These are phyloP conservation scores for Hoplodrina blanda DNA, from an alignment of 2,888 invertebrate genomes.

Conservation along the genomic window DNA sequence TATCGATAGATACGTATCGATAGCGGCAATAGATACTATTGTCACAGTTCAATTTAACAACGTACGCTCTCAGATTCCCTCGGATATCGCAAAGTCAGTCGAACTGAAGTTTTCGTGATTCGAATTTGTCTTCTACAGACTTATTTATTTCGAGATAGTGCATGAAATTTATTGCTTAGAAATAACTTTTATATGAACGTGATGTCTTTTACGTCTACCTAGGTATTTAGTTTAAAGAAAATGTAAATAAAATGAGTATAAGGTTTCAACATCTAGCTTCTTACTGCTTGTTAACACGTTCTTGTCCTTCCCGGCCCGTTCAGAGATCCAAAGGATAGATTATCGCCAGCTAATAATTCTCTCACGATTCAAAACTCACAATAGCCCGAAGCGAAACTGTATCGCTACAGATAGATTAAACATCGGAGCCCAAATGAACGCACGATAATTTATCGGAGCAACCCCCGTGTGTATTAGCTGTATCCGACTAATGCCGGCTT, in stretches of 20 bases:
- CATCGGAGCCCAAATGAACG: constrained; percentile 90
- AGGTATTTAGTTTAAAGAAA: constrained; percentile 19
- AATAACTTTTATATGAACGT: constrained; percentile 33
- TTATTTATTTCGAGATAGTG: constrained; percentile 50
- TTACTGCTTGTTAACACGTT: constrained; percentile 51
- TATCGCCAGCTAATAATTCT: constrained; percentile 64
- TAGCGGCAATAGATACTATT: constrained; percentile 68
- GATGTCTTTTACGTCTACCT: constrained; percentile 25
- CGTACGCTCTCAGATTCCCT: constrained; percentile 65
- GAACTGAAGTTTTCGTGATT: constrained; percentile 60
- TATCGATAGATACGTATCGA: constrained; percentile 70
- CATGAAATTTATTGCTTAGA: constrained; percentile 42
- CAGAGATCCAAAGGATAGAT: constrained; percentile 57
- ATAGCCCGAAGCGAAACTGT: constrained; percentile 80
- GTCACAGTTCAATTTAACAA: constrained; percentile 75
- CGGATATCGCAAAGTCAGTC: constrained; percentile 55
- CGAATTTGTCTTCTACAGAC: constrained; percentile 54
- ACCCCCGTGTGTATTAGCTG: constrained; percentile 90
- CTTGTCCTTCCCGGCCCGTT: constrained; percentile 54
- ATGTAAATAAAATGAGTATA: constrained; percentile 17
- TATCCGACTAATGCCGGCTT: constrained; percentile 90
- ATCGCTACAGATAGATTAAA: constrained; percentile 88
- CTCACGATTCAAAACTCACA: constrained; percentile 75
- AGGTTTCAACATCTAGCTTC: constrained; percentile 40
- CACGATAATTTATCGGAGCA: constrained; percentile 89